Base-by-base conservation (phyloP, 2,113 vertebrate genomes). In the Anarrhichthys ocellatus region DNA sequence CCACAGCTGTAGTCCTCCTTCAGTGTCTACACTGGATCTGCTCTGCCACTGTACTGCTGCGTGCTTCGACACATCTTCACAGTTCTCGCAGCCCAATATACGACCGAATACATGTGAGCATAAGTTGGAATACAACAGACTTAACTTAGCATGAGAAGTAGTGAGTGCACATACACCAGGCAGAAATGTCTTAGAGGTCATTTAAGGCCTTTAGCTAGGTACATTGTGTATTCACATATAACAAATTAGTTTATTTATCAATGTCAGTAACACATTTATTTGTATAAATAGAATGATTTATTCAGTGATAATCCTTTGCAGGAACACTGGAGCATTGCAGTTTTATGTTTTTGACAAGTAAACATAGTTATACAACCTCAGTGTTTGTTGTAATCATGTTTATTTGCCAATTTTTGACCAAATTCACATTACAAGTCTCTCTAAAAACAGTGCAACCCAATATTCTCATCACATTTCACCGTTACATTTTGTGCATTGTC, bases 1-100 rank as follows among this genome's bases (percentile, higher is more conserved):
- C 29, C 36, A 68, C 56, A 75, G 29, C 72, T 73, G 81, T 65
- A 24, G 75, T 74, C 34, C 44, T 79, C 29, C 44, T 32, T 84
- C 61, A 48, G 32, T 68, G 44, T 65, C 62, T 48, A 17, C 44
- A 61, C 48, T 42, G 69, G 42, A 61, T 79, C 56, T 10, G 18
- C 36, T 27, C 27, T 58, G 46, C 61, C 44, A 6, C 70, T 70
- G 34, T 38, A 24, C 9, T 24, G 20, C 52, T 72, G 59, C 72
- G 29, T 20, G 48, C 68, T 75, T 20, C 52, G 34, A 46, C 64
- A 42, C 13, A 5, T 61, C 75, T 61, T 63, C 36, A 67, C 46
- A 58, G 42, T 81, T 64, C 20, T 40, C 48, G 24, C 11, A 13
- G 15, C 15, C 29, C 20, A 36, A 7, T 58, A 18, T 38, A 27